Conservation (phyloP, 2,113 vertebrate genomes). For the Cichladusa arquata region DNA sequence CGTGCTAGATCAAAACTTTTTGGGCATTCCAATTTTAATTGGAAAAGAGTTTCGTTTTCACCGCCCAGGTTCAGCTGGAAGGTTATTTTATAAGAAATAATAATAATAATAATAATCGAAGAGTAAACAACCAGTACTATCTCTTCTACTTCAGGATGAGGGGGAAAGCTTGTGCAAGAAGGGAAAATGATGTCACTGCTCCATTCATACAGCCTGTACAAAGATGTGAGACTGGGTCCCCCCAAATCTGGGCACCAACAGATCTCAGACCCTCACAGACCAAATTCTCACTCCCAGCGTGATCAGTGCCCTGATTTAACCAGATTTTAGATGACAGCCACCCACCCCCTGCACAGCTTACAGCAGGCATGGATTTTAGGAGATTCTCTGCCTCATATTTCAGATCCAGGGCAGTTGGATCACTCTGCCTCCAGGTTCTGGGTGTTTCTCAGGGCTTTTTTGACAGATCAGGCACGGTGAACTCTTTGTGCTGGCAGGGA, state of each 20-base stretch:
- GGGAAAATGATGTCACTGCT: fast-evolving
- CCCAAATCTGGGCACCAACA: not conserved
- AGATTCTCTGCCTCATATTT: not conserved
- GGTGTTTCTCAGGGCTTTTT: not conserved
- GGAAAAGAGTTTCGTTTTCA: not conserved
- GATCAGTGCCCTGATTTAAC: not conserved
- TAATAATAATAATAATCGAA: not conserved
- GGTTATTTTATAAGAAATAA: not conserved
- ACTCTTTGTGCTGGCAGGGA: not conserved
- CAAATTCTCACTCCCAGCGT: not conserved
- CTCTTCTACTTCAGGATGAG: not conserved
- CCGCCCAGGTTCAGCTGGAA: not conserved
- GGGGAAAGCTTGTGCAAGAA: not conserved
- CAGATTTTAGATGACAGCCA: not conserved
- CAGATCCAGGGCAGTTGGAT: not conserved
- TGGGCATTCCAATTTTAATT: not conserved
- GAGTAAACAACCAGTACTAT: not conserved
- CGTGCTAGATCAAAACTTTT: not conserved
- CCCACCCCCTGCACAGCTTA: not conserved
- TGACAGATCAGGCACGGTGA: fast-evolving
- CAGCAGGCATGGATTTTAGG: not conserved
- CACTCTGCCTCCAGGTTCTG: not conserved
- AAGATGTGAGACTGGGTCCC: not conserved
- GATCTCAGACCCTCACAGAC: not conserved
- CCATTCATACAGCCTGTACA: fast-evolving